Conservation (phyloP, 1,140 invertebrate genomes). For the Littorina saxatilis region DNA sequence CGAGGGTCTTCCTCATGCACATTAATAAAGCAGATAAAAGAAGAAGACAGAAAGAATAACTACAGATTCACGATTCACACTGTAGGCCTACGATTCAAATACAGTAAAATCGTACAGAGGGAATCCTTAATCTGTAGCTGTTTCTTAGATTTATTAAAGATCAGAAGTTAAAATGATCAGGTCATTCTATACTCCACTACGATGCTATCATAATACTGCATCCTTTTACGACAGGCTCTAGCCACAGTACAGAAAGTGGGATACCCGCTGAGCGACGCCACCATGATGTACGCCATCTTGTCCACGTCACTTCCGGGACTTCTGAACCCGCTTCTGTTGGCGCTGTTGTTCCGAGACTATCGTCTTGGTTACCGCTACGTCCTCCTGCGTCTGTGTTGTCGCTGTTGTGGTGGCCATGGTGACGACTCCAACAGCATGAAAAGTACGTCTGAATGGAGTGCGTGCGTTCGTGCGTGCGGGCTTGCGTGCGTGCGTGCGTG, state of each 20-base stretch:
- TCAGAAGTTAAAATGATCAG: too few relatives aligned
- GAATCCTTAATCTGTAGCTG: too few relatives aligned
- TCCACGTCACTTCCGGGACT: conserved; percentile 66
- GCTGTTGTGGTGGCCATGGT: conserved; percentile 27
- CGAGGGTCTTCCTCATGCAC: too few relatives aligned
- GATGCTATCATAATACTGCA: too few relatives aligned
- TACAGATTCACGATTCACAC: too few relatives aligned
- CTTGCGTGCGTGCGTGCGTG: conserved; percentile 34
- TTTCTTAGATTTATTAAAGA: too few relatives aligned
- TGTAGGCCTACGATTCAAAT: too few relatives aligned
- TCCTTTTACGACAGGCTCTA: too few relatives aligned
- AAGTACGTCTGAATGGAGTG: not conserved
- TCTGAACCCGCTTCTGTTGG: conserved; percentile 68
- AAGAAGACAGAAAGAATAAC: too few relatives aligned
- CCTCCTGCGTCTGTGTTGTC: conserved; percentile 46
- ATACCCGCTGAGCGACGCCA: conserved; percentile 57
- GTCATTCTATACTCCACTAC: too few relatives aligned
- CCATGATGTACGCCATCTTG: conserved; percentile 65
- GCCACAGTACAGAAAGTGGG: conserved; percentile 61
- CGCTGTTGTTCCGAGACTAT: conserved; percentile 59
- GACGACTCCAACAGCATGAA: not conserved
- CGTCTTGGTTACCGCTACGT: conserved; percentile 59
- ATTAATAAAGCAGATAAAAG: too few relatives aligned
- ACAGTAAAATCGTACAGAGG: too few relatives aligned
- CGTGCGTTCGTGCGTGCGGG: not conserved